Conservation (phyloP, 2,797 vertebrate genomes). For the Agapornis canus region DNA sequence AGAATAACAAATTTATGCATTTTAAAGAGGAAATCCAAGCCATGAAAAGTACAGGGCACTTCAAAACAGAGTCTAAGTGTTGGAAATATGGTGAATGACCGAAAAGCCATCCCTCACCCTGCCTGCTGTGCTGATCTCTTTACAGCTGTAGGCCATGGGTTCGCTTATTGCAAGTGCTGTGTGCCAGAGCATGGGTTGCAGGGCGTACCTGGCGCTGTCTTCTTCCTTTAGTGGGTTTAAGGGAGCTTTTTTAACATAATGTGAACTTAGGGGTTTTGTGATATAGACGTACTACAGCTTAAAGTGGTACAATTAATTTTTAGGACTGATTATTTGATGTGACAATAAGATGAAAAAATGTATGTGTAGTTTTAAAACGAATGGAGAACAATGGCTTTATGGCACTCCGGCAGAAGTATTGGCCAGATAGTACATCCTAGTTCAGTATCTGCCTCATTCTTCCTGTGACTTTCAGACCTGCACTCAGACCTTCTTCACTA, state of each 20-base stretch:
- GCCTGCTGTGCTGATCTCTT: not conserved
- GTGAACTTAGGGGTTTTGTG: conserved; percentile 43
- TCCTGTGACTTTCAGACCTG: not conserved
- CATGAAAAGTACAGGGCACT: not conserved
- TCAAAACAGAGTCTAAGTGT: not conserved
- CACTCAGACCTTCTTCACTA: not conserved
- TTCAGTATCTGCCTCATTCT: not conserved
- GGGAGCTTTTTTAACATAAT: conserved; percentile 24
- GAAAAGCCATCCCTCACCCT: not conserved
- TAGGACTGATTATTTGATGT: conserved; percentile 35
- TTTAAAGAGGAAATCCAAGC: not conserved
- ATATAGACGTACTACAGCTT: conserved; percentile 26
- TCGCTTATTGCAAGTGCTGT: not conserved
- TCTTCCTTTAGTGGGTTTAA: conserved; percentile 39
- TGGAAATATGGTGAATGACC: not conserved
- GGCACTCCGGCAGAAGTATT: not conserved
- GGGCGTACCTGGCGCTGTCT: not conserved
- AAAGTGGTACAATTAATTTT: conserved; percentile 20
- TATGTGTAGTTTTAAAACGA: conserved; percentile 27
- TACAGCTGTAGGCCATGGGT: not conserved
- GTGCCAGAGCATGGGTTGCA: not conserved
- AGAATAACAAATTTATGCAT: not conserved
- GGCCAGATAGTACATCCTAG: not conserved
- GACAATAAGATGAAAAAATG: conserved; percentile 15
- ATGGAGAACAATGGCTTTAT: not conserved